Evolutionary conservation across 2,888 invertebrate genomes (phyloP).

Genomic region (Eumacrocentrus americanus): DNA sequence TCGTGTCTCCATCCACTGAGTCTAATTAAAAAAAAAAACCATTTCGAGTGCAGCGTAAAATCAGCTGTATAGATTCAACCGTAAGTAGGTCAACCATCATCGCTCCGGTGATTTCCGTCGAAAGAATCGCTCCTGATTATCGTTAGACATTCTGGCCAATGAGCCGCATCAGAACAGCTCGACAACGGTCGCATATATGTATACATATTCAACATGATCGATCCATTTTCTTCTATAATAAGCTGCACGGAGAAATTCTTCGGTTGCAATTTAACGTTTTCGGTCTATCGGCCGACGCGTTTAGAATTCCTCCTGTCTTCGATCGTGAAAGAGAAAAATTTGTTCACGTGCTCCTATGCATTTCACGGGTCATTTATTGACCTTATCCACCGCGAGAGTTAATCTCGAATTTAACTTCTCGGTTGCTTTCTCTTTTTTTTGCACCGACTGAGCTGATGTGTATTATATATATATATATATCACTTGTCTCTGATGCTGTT

Average conservation of each 20-base stretch:
- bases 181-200: no score
- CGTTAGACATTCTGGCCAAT: constrained; percentile 12
- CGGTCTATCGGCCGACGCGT: not conserved
- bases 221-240: no score
- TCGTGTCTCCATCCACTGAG: not conserved
- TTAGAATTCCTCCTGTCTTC: no score
- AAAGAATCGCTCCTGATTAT: constrained; percentile 24
- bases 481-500: constrained; percentile 9
- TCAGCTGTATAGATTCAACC: constrained; percentile 12
- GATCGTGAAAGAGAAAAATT: not conserved
- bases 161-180: not conserved
- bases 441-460: not conserved
- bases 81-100: constrained; percentile 25
- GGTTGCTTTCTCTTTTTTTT: no score
- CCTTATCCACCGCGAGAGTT: not conserved
- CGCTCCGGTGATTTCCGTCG: constrained; percentile 14
- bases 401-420: constrained; percentile 18
- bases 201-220: no score
- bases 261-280: constrained; percentile 7
- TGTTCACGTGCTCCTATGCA: not conserved
- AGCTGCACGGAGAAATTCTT: not conserved
- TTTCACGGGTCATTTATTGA: constrained; percentile 13
- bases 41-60: constrained; percentile 17
- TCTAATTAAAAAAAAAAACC: constrained; percentile 8
- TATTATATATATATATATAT: not conserved